Evolutionary conservation across 1,140 invertebrate species (phyloP).

Genomic region (Cotesia chilonis): DNA sequence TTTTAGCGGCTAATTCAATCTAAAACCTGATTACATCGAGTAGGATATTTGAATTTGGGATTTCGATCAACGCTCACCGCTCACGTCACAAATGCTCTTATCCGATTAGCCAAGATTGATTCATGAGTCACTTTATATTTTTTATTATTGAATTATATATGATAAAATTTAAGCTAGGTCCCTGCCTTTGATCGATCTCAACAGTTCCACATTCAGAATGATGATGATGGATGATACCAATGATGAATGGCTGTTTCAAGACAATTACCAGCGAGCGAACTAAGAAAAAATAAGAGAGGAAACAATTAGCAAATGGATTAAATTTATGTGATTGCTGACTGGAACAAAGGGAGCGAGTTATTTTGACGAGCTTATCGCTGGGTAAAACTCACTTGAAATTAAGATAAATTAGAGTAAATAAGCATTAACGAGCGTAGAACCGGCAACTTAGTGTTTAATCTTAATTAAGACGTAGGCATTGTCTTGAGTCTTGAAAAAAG

Average conservation of each 20-base stretch:
- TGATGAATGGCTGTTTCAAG: too few species aligned
- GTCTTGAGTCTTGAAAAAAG: too few species aligned
- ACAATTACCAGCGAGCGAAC: too few species aligned
- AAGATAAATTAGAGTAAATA: constrained; percentile 46
- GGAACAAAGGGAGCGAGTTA: neutral
- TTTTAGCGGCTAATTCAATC: too few species aligned
- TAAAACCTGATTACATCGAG: constrained; percentile 38
- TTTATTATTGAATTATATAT: constrained; percentile 8
- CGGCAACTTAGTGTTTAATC: constrained; percentile 38
- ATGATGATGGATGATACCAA: too few species aligned
- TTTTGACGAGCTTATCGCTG: neutral
- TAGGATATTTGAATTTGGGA: constrained; percentile 54
- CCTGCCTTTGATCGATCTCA: constrained; percentile 13
- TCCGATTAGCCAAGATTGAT: constrained; percentile 50
- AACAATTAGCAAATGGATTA: too few species aligned
- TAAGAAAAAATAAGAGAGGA: too few species aligned
- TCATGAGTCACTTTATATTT: constrained; percentile 31
- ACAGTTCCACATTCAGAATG: neutral
- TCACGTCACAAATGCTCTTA: constrained; percentile 42
- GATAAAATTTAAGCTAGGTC: neutral
- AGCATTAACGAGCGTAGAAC: constrained; percentile 40
- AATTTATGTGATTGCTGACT: neutral
- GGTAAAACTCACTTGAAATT: constrained; percentile 32
- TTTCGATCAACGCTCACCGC: constrained; percentile 48
- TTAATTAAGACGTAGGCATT: constrained; percentile 34